Conservation (phyloP, 2,797 vertebrate species). For the Labeo calbasu region DNA sequence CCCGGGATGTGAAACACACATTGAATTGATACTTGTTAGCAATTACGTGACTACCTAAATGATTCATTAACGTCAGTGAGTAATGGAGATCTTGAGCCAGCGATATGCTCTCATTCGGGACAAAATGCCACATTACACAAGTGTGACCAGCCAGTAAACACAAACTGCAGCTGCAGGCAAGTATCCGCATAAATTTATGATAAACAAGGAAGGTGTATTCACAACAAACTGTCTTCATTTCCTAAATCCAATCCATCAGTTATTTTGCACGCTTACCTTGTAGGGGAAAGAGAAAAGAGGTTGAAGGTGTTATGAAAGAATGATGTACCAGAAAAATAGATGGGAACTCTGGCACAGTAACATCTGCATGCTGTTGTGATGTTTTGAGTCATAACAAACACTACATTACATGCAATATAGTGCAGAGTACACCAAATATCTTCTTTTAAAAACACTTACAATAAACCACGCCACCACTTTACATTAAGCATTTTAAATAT, state of each 20-base stretch:
- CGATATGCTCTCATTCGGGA: conserved; percentile 21
- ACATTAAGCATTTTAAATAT: background rate
- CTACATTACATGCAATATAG: background rate
- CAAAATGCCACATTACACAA: background rate
- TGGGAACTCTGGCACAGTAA: background rate
- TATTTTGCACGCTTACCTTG: background rate
- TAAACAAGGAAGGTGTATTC: conserved; percentile 21
- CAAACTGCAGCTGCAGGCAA: conserved; percentile 1
- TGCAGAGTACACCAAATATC: background rate
- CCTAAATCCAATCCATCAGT: conserved; percentile 17
- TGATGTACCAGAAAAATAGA: conserved; percentile 27
- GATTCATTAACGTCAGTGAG: conserved; percentile 42
- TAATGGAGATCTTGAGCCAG: conserved; percentile 2
- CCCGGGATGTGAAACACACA: conserved; percentile 17
- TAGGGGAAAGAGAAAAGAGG: conserved; percentile 34
- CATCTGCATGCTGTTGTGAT: background rate
- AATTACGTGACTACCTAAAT: conserved; percentile 45
- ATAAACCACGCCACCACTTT: no score
- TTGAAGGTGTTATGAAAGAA: conserved; percentile 32
- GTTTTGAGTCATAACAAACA: background rate
- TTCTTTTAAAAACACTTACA: background rate
- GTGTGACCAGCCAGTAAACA: background rate
- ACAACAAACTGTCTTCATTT: conserved; percentile 20
- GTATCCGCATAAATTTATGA: conserved; percentile 5
- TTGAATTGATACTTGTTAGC: conserved; percentile 32